Evolutionary conservation across 1,140 invertebrate genomes (phyloP).

Genomic region (Kradibia gibbosae): DNA sequence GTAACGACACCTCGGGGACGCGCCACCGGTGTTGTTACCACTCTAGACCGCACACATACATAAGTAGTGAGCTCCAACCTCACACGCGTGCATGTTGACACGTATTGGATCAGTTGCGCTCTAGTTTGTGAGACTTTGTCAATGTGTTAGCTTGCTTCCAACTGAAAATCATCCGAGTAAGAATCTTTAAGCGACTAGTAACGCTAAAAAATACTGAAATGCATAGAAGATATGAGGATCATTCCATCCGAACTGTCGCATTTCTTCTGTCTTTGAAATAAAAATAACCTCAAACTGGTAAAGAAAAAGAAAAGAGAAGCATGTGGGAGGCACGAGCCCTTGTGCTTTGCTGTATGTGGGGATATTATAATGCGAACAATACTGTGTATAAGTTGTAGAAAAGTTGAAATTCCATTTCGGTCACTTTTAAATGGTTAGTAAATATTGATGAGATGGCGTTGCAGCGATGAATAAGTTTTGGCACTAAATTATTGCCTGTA

Average conservation of each 20-base stretch:
- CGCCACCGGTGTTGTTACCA: slow-evolving; percentile 50
- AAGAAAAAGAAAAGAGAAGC: background rate
- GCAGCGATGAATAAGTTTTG: background rate
- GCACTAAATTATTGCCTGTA: background rate
- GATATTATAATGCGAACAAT: background rate
- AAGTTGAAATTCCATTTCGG: background rate
- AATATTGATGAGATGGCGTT: background rate
- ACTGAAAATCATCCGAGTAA: background rate
- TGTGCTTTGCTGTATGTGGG: background rate
- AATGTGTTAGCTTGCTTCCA: background rate
- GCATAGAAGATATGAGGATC: background rate
- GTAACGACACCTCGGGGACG: slow-evolving; percentile 69
- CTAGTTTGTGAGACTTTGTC: background rate
- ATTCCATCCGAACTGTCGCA: background rate
- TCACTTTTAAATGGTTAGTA: background rate
- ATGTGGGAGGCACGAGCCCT: too few relatives aligned
- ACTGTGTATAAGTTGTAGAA: background rate
- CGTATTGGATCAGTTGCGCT: background rate
- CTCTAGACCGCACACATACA: slow-evolving; percentile 46
- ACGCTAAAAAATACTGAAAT: background rate
- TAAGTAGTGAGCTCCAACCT: background rate
- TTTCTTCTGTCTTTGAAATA: background rate
- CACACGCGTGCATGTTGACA: background rate
- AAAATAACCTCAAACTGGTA: too few relatives aligned
- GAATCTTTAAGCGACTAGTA: background rate